phyloP scores from a whole-genome alignment of 2,797 vertebrate genomes.

The Peromyscus attwateri region DNA sequence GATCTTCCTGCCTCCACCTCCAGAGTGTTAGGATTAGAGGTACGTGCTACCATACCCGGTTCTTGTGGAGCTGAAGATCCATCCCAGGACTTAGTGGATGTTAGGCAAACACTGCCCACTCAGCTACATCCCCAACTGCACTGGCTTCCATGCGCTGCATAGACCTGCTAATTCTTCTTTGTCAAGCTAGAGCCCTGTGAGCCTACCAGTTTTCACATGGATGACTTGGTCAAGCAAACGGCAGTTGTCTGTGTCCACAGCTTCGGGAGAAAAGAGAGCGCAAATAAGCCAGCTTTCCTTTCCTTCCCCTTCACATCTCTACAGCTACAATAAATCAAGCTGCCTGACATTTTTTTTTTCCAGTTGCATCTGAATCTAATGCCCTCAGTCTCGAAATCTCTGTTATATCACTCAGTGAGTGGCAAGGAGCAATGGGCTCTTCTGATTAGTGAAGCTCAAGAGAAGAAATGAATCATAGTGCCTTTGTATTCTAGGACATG shows the following conservation, averaged over 20 bases:
- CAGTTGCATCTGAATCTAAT: conserved; percentile 64
- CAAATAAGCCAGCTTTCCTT: background rate
- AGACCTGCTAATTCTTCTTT: background rate
- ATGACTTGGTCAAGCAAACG: conserved; percentile 38
- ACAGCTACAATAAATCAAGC: conserved; percentile 61
- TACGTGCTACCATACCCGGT: background rate
- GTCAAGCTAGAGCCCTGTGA: background rate
- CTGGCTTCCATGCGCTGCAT: background rate
- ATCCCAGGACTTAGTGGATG: background rate
- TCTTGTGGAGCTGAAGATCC: background rate
- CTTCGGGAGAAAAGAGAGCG: background rate
- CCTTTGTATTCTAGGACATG: conserved; percentile 66
- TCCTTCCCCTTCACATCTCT: background rate
- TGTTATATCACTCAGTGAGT: background rate
- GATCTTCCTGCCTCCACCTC: background rate
- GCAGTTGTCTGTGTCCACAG: background rate
- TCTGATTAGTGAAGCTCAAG: conserved; percentile 66
- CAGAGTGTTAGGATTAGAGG: background rate
- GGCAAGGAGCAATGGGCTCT: conserved; percentile 65
- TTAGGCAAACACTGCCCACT: background rate
- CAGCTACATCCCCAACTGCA: background rate
- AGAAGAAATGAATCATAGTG: conserved; percentile 59
- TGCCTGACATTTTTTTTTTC: conserved; percentile 13
- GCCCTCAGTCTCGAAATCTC: conserved; percentile 67
- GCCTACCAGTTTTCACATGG: background rate